Percentiles rank a stretch among this genome's conserved stretches.
phyloP scores from a whole-genome alignment of 2,888 invertebrate genomes.

The Tridacna gigas region DNA sequence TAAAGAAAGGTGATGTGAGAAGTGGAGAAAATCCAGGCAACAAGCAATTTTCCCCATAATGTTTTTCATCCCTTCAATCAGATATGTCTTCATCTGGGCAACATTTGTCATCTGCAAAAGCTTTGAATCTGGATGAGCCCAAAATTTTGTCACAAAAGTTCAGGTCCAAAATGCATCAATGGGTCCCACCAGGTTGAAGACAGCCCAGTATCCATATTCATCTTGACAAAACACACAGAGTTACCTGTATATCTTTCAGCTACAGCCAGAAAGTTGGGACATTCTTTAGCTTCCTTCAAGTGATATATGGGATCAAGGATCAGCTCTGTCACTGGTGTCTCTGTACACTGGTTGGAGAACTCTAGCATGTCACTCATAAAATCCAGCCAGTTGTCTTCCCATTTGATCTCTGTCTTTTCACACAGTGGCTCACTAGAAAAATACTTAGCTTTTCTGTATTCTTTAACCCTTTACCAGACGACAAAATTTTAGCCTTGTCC shows the following conservation, averaged over 20 bases:
- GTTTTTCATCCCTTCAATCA: neutral
- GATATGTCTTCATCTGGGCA: no score
- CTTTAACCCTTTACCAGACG: no score
- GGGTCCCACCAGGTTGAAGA: no score
- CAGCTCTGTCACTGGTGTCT: constrained; percentile 51
- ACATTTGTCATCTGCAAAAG: no score
- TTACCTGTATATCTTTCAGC: constrained; percentile 67
- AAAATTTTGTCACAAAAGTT: no score
- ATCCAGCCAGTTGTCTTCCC: constrained; percentile 73
- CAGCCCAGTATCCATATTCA: no score
- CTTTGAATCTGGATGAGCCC: no score
- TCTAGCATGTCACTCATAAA: constrained; percentile 68
- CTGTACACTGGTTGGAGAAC: constrained; percentile 57
- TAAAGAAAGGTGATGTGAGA: no score
- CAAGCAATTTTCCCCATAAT: neutral
- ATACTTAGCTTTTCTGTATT: neutral
- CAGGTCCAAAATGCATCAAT: no score
- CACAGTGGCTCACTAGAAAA: constrained; percentile 17
- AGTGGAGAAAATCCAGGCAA: no score
- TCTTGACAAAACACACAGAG: neutral
- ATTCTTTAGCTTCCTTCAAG: constrained; percentile 64
- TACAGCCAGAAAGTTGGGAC: constrained; percentile 69
- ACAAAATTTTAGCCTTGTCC: no score
- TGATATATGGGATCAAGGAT: constrained; percentile 64
- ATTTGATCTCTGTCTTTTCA: constrained; percentile 69